These are phyloP conservation scores for Euphydryas editha DNA, from an alignment of 2,888 invertebrate genomes.

Conservation along the genomic window DNA sequence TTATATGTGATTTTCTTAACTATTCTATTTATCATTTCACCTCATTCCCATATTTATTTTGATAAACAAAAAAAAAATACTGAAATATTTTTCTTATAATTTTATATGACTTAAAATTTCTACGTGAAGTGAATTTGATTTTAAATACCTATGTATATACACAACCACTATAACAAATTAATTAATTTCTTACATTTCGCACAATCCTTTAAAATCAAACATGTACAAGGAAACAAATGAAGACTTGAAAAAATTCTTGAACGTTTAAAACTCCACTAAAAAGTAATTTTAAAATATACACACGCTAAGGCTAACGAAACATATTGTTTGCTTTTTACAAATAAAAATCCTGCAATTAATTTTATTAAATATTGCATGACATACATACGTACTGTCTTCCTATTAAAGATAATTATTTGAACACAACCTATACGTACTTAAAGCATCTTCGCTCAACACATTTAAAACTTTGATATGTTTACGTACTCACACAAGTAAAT, in stretches of 20 bases:
- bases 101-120: too few species aligned
- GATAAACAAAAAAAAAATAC: too few species aligned
- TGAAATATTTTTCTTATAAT: too few species aligned
- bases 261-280: background rate
- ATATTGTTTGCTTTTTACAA: background rate
- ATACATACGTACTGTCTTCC: slow-evolving; percentile 8
- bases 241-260: background rate
- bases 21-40: too few species aligned
- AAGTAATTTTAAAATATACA: background rate
- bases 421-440: background rate
- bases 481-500: background rate
- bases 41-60: too few species aligned
- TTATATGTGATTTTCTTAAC: too few species aligned
- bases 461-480: background rate
- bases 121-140: too few species aligned
- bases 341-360: slow-evolving; percentile 7
- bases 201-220: background rate
- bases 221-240: background rate
- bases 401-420: slow-evolving; percentile 8
- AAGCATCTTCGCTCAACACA: background rate
- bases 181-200: too few species aligned
- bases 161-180: too few species aligned
- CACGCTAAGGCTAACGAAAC: background rate
- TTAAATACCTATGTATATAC: too few species aligned
- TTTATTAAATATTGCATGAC: slow-evolving; percentile 14